Evolutionary conservation across 2,888 invertebrate genomes (phyloP).

Genomic region (Mactromeris polynyma): DNA sequence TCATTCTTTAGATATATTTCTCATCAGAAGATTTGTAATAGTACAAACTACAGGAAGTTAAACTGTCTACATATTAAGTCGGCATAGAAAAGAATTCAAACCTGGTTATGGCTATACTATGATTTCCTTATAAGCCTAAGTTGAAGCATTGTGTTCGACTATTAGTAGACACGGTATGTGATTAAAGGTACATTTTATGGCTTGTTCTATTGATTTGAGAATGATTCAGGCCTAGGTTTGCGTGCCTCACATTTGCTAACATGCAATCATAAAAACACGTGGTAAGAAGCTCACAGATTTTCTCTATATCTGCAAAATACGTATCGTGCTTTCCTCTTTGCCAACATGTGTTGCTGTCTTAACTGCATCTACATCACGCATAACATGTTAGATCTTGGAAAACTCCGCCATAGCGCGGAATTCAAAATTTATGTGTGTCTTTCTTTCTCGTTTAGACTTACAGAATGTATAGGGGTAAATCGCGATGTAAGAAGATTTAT

Average conservation of each 20-base stretch:
- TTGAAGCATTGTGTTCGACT: not conserved
- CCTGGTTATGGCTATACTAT: not conserved
- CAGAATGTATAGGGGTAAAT: constrained; percentile 1
- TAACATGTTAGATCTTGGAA: not conserved
- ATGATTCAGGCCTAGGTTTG: not conserved
- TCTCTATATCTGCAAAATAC: not conserved
- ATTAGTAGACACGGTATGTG: constrained; percentile 5
- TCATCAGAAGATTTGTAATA: not conserved
- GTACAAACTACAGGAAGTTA: not conserved
- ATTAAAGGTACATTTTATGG: not conserved
- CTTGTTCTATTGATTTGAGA: not conserved
- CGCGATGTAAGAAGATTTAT: constrained; percentile 19
- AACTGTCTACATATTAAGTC: not conserved
- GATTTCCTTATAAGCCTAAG: not conserved
- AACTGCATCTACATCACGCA: not conserved
- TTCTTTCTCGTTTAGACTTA: constrained; percentile 29
- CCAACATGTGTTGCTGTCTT: constrained; percentile 27
- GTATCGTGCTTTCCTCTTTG: not conserved
- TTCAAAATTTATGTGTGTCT: constrained; percentile 38
- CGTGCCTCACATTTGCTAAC: not conserved
- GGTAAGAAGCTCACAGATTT: not conserved
- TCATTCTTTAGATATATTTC: not conserved
- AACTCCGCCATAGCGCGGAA: constrained; percentile 16
- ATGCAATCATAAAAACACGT: constrained; percentile 13
- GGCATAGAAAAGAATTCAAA: not conserved